Evolutionary conservation across 2,797 vertebrate genomes (phyloP).

Genomic region (Vultur gryphus): DNA sequence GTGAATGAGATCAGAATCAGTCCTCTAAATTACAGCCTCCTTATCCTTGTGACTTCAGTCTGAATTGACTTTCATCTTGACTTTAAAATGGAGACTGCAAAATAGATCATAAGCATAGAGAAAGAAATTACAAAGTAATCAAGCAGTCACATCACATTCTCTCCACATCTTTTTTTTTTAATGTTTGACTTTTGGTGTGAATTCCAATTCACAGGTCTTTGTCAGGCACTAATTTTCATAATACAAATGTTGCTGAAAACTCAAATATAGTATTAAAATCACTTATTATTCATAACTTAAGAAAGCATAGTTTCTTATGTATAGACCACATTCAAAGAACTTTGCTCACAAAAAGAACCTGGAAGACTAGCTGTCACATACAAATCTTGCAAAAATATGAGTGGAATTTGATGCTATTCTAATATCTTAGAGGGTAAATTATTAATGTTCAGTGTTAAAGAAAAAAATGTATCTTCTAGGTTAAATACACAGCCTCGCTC

Average conservation of each 20-base stretch:
- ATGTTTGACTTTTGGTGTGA: conserved; percentile 6
- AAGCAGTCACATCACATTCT: not conserved
- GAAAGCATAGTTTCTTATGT: not conserved
- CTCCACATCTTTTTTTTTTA: not conserved
- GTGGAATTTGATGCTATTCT: conserved; percentile 45
- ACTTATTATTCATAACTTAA: conserved; percentile 19
- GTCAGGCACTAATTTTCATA: conserved; percentile 30
- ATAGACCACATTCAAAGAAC: not conserved
- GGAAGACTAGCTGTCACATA: conserved; percentile 7
- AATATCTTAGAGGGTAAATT: conserved; percentile 61
- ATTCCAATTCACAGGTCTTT: conserved; percentile 19
- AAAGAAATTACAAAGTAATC: not conserved
- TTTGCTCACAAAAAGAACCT: conserved; percentile 1
- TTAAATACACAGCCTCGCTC: conserved; percentile 53
- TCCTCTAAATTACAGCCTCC: not conserved
- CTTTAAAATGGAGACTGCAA: conserved; percentile 8
- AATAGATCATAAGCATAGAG: not conserved
- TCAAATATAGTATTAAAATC: conserved; percentile 8
- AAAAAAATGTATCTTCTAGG: conserved; percentile 36
- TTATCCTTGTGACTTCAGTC: not conserved
- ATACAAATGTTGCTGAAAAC: conserved; percentile 4
- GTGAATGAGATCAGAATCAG: not conserved
- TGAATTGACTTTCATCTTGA: conserved; percentile 15
- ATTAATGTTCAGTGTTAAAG: conserved; percentile 57
- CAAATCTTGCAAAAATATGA: conserved; percentile 33